phyloP scores from a whole-genome alignment of 2,113 vertebrate genomes.

The Peromyscus maniculatus region DNA sequence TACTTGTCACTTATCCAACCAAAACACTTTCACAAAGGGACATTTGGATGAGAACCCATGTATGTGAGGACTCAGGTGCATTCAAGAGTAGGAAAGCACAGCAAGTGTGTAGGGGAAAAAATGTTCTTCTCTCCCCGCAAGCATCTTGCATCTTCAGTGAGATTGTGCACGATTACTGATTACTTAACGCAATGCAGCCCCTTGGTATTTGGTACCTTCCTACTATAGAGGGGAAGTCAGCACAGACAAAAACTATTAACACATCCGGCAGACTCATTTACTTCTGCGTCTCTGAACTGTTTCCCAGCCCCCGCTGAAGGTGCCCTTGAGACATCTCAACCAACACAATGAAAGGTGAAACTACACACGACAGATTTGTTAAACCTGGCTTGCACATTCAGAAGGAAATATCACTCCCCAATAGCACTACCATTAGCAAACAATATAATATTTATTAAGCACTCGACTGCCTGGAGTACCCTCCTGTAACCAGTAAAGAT shows the following conservation, averaged over 20 bases:
- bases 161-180: constrained; percentile 83
- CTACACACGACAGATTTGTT: constrained; percentile 69
- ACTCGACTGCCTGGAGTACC: constrained; percentile 63
- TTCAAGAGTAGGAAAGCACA: constrained; percentile 68
- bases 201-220: constrained; percentile 82
- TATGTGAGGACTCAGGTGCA: background rate
- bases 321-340: constrained; percentile 63
- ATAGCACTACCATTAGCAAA: constrained; percentile 78
- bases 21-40: constrained; percentile 52
- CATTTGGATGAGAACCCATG: constrained; percentile 73
- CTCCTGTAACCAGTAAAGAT: constrained; percentile 81
- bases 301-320: constrained; percentile 59
- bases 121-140: constrained; percentile 68
- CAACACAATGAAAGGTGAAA: constrained; percentile 76
- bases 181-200: constrained; percentile 75
- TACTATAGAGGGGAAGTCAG: constrained; percentile 75
- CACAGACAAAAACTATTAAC: constrained; percentile 56
- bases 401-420: constrained; percentile 77
- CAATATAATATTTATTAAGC: constrained; percentile 83
- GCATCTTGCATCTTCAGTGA: constrained; percentile 79
- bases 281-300: constrained; percentile 49
- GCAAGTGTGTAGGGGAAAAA: constrained; percentile 28
- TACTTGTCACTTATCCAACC: constrained; percentile 65
- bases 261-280: constrained; percentile 39
- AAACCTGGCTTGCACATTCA: constrained; percentile 66